Evolutionary conservation across 1,140 invertebrate species (phyloP), one percentile per base, ranked within the genome.

Genomic region (Drosophila sturtevanti): DNA sequence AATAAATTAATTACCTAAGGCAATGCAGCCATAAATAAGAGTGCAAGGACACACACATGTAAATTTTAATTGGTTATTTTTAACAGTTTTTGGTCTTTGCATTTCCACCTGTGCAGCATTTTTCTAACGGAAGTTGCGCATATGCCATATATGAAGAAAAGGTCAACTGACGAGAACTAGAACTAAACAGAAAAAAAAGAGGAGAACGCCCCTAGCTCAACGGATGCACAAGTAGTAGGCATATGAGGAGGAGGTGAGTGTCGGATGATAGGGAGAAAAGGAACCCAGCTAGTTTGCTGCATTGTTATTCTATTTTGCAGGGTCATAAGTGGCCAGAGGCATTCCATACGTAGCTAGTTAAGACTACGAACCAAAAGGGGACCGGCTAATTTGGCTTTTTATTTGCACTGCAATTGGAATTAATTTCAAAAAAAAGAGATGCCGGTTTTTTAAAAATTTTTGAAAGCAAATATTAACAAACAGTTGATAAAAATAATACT

Each of bases 51-150:
- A 56, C 41, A 44, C 41, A 16, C 16, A 21, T 10, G 16, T 64
- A 68, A 75, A 86, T 87, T 86, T 82, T 87, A 86, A 86, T 86
- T 74, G 84, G 75, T 75, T 79, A 86, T 87, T 87, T 76, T 64
- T 67, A 24, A 55, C 58, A 78, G 71, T 79, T 72, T 72, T 51
- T 55, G 18, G 34, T 27, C n/a, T 59, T 18, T 18, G 14, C 10
- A 35, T 35, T 61, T 37, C 51, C 37, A 60, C 64, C 52, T 63
- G 48, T 58, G 65, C 54, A 14, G 51, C 59, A 67, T 68, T 75
- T 75, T 68, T 77, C 60, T 51, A 64, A 41, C 79, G 84, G 82
- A 86, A 70, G 79, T 87, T 72, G 75, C 75, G 84, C 82, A 86
- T 86, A 81, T 79, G 82, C 71, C 68, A 21, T 64, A 56, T n/a